A percentile compares a stretch with the other conserved stretches of the same genome.
These are phyloP conservation scores for Phortica okadai DNA, from an alignment of 2,888 invertebrate genomes.

Conservation along the genomic window DNA sequence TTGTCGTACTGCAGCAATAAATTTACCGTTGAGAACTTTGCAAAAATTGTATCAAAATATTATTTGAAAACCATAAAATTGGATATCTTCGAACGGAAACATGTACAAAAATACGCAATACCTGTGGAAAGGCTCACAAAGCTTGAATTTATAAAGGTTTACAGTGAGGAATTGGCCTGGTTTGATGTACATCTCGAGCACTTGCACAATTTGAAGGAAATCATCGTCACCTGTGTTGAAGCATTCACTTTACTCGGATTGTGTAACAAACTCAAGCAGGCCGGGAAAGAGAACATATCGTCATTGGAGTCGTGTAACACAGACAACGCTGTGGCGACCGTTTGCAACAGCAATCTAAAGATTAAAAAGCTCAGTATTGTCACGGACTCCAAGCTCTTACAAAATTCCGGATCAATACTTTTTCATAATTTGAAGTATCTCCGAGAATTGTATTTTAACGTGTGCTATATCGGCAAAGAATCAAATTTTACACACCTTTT, in stretches of 20 bases:
- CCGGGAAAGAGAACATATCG: constrained; percentile 29
- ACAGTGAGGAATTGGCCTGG: constrained; percentile 49
- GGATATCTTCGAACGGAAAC: constrained; percentile 39
- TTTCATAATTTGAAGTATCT: constrained; percentile 36
- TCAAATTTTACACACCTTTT: constrained; percentile 38
- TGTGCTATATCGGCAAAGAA: constrained; percentile 37
- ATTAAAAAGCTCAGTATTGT: constrained; percentile 51
- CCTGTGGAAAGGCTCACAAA: constrained; percentile 39
- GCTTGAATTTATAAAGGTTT: constrained; percentile 49
- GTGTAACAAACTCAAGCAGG: constrained; percentile 28
- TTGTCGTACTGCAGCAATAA: constrained; percentile 47
- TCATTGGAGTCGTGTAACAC: constrained; percentile 38
- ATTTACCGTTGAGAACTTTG: constrained; percentile 41
- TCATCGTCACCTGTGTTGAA: constrained; percentile 39
- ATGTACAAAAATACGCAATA: constrained; percentile 29
- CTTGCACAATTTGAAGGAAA: constrained; percentile 43
- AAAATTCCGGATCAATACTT: constrained; percentile 13
- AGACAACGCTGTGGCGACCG: constrained; percentile 12
- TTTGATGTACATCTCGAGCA: constrained; percentile 43
- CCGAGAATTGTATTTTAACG: constrained; percentile 47
- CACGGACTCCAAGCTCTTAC: constrained; percentile 43
- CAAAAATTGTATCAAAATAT: constrained; percentile 40
- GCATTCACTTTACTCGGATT: constrained; percentile 27
- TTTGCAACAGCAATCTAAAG: constrained; percentile 35
- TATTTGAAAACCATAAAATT: constrained; percentile 50